Evolutionary conservation across 1,140 invertebrate species (phyloP), one percentile per base, ranked within the genome.

Genomic region (Aradophagus sp.): DNA sequence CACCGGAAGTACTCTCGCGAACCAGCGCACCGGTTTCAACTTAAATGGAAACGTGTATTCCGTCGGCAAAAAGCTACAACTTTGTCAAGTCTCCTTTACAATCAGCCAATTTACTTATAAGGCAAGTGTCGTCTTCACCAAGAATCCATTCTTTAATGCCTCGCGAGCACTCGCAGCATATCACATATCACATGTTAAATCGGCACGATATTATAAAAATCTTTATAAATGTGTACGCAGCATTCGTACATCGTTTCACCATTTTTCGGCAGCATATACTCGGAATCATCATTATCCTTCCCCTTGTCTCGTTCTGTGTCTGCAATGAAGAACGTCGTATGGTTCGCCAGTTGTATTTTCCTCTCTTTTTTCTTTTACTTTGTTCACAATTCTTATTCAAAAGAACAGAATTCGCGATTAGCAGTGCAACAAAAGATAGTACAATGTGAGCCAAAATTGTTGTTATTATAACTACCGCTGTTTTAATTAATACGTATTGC

Each of bases 251-350:
- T 82, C 59, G 76, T 72, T 75, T 77, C 79, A 52, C 77, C 77
- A 79, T 84, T 78, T 77, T 78, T 72, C 52, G 76, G 59, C 66
- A 84, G 79, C 77, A 84, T 84, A 74, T 76, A 84, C 41, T 84
- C 77, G 48, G 74, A 75, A 56, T 84, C 83, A 53, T 80, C 59
- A 70, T 83, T 81, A 84, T 83, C 82, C 83, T 79, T 84, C 75
- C 75, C 80, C 79, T 78, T 82, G 77, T 84, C 83, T 79, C 71
- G 75, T 71, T 76, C 71, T 73, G 79, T 82, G 83, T 84, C 83
- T 84, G 83, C 65, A 84, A 84, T 76, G 27, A 81, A 77, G 80
- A 59, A 80, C 52, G 76, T 45, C 38, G 29, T 75, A 72, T 70
- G 67, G 59, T 79, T 44, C 39, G 26, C 16, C 12, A 6, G 10